Conservation (phyloP, 1,140 invertebrate species). For the Liolophura sinensis region DNA sequence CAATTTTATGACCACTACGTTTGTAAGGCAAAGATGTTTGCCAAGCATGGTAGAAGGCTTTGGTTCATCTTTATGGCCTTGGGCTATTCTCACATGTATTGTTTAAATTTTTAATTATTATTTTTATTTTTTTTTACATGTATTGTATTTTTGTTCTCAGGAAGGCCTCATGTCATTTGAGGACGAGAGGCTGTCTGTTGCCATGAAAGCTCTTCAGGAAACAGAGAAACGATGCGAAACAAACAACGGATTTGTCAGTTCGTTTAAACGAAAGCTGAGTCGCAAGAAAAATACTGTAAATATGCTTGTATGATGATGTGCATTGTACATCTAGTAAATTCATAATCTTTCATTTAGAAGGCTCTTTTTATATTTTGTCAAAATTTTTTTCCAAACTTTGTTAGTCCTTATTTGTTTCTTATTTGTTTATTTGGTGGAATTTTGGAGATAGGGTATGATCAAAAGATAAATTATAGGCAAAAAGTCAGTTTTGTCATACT, state of each 20-base stretch:
- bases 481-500: no score
- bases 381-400: neutral
- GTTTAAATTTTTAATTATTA: slow-evolving; percentile 64
- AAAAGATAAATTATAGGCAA: no score
- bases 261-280: slow-evolving; percentile 39
- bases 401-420: no score
- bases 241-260: slow-evolving; percentile 41
- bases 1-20: neutral
- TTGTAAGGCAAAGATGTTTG: neutral
- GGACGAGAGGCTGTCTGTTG: slow-evolving; percentile 68
- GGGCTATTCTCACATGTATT: slow-evolving; percentile 25
- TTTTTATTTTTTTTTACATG: neutral
- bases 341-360: neutral
- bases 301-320: neutral
- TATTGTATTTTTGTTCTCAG: slow-evolving; percentile 57
- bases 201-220: slow-evolving; percentile 66
- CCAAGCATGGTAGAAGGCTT: slow-evolving; percentile 1
- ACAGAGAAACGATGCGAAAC: slow-evolving; percentile 67
- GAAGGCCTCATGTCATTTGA: slow-evolving; percentile 76
- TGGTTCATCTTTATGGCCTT: neutral
- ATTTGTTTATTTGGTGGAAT: no score
- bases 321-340: neutral
- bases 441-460: no score
- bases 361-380: neutral
- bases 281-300: slow-evolving; percentile 36